phyloP scores from a whole-genome alignment of 2,888 invertebrate species.

The Apotomis capreana region DNA sequence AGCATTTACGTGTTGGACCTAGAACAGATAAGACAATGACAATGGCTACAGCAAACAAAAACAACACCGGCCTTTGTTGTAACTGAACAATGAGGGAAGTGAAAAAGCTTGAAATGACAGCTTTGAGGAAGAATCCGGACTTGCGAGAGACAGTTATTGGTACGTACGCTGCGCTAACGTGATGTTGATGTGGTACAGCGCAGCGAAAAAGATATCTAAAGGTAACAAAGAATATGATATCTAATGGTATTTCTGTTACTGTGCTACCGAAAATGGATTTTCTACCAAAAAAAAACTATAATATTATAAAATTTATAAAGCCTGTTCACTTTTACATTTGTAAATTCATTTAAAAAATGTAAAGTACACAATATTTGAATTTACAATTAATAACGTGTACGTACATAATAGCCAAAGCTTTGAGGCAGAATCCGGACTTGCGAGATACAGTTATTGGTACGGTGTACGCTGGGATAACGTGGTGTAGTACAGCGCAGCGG shows the following conservation, averaged over 20 bases:
- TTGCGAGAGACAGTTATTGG: slow-evolving; percentile 44
- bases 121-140: slow-evolving; percentile 55
- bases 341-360: too few relatives aligned
- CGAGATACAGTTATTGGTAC: slow-evolving; percentile 33
- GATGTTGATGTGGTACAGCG: not conserved
- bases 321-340: too few relatives aligned
- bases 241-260: too few relatives aligned
- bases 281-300: too few relatives aligned
- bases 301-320: too few relatives aligned
- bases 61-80: slow-evolving; percentile 68
- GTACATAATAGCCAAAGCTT: slow-evolving; percentile 30
- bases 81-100: slow-evolving; percentile 65
- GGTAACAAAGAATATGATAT: too few relatives aligned
- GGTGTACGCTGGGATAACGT: not conserved
- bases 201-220: too few relatives aligned
- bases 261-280: too few relatives aligned
- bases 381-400: too few relatives aligned
- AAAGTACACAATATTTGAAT: too few relatives aligned
- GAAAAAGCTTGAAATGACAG: slow-evolving; percentile 65
- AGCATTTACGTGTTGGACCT: slow-evolving; percentile 49
- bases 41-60: slow-evolving; percentile 67
- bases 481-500: not conserved
- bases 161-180: not conserved
- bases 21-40: slow-evolving; percentile 63
- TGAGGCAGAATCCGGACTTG: slow-evolving; percentile 56